Percentiles rank a stretch among this genome's conserved stretches.
phyloP scores from a whole-genome alignment of 2,113 vertebrate species.

The Gallinago paraguaiae region DNA sequence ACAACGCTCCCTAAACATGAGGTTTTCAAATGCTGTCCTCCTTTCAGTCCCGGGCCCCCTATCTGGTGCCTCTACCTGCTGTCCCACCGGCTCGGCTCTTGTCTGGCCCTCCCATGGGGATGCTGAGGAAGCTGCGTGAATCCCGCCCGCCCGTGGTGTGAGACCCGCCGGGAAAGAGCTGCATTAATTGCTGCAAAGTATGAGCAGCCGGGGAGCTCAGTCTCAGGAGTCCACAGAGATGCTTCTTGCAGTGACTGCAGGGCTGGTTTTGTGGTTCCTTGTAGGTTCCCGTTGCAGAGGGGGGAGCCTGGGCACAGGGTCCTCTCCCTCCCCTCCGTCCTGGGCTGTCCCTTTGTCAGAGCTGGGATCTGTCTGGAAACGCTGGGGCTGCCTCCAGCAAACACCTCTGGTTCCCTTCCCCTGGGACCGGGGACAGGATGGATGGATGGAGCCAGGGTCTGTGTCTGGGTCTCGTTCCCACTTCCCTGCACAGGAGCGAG shows the following conservation, averaged over 20 bases:
- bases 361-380: background rate
- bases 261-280: background rate
- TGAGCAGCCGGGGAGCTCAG: background rate
- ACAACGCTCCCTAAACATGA: background rate
- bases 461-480: background rate
- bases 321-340: background rate
- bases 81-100: background rate
- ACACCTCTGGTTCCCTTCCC: background rate
- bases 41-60: background rate
- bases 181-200: background rate
- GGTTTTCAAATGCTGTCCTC: background rate
- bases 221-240: background rate
- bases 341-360: background rate
- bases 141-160: background rate
- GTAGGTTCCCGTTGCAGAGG: background rate
- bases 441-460: background rate
- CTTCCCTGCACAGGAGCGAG: background rate
- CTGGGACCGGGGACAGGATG: background rate
- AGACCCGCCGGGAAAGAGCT: background rate
- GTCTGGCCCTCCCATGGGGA: background rate
- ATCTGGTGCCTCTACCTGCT: background rate
- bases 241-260: background rate
- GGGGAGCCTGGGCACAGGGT: background rate
- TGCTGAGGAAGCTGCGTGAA: background rate
- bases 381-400: background rate